Evolutionary conservation across 2,797 vertebrate genomes (phyloP).

Genomic region (Scleropages formosus): DNA sequence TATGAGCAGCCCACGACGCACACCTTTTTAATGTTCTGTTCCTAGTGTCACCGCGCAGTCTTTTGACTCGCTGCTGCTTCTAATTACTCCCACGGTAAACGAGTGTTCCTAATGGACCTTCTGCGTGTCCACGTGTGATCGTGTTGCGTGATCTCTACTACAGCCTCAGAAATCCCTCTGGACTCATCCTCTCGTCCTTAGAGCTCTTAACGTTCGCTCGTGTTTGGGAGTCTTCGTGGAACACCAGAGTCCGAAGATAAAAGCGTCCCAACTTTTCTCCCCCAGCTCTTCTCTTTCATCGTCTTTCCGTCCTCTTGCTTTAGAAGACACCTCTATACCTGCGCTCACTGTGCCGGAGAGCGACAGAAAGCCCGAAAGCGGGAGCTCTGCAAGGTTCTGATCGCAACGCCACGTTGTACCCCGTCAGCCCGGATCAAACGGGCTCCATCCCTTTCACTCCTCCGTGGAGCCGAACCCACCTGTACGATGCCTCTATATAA

Average conservation of each 20-base stretch:
- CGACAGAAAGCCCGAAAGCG: neutral
- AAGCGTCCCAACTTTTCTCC: constrained; percentile 6
- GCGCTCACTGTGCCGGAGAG: neutral
- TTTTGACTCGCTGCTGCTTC: neutral
- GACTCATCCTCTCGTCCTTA: neutral
- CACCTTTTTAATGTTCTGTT: neutral
- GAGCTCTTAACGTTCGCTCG: constrained; percentile 10
- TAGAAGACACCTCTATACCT: neutral
- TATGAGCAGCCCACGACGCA: neutral
- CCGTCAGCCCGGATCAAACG: constrained; percentile 6
- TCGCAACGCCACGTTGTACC: neutral
- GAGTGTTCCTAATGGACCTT: constrained; percentile 4
- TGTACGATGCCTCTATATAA: constrained; percentile 59
- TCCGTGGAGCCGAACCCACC: constrained; percentile 44
- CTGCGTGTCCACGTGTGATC: neutral
- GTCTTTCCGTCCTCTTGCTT: constrained; percentile 2
- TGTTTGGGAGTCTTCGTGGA: constrained; percentile 4
- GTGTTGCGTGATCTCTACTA: neutral
- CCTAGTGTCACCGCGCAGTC: neutral
- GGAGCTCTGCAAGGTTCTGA: neutral
- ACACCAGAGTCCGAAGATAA: constrained; percentile 1
- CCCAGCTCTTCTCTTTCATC: neutral
- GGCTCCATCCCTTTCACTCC: constrained; percentile 35
- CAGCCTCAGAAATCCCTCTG: constrained; percentile 20
- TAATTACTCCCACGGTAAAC: neutral